Base-by-base conservation (phyloP, 2,888 invertebrate genomes). In the Euplexia lucipara region DNA sequence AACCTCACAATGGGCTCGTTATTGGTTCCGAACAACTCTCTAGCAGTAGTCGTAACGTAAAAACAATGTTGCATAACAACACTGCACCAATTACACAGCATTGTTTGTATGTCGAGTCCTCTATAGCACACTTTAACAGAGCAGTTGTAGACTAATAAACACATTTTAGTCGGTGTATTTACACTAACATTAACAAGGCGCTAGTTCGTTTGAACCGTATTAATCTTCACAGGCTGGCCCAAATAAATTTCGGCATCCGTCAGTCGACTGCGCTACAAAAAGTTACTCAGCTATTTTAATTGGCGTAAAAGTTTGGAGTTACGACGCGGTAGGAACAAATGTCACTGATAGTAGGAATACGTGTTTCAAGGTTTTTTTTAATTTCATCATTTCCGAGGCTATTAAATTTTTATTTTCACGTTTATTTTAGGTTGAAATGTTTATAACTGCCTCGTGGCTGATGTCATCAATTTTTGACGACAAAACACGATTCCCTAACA, bases 281-380 rank as follows among this genome's bases (percentile, higher is more conserved):
- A 93, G 87, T 87, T 85, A 84, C 90, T 88, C 84, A 93, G 89
- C 92, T 93, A 95, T 95, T 94, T 95, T 95, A 95, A 95, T 94
- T 95, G 91, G 92, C 91, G 92, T 93, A 87, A 90, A 90, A 90
- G 88, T 91, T 91, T 87, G 82, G 83, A 88, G 90, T 87, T 88
- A 73, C 72, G 86, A 86, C 83, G 76, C 82, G 71, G 78, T 69
- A 77, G 77, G 85, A 86, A 89, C 91, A 92, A 92, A 91, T 88
- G 88, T 88, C 90, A 89, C 88, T 89, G 89, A 88, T 87, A 87
- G 84, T 77, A 82, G 86, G 86, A 87, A 88, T 68, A 73, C 62
- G 56, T 68, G 74, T 67, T 65, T 51, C 30, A 53, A 49, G 54
- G 84, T 85, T 87, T 58, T 51, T 67, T 75, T 39, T 30, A 30